Percentiles rank a stretch among this genome's conserved stretches.
Conservation (phyloP, 2,113 vertebrate genomes). For the Hipposideros armiger region DNA sequence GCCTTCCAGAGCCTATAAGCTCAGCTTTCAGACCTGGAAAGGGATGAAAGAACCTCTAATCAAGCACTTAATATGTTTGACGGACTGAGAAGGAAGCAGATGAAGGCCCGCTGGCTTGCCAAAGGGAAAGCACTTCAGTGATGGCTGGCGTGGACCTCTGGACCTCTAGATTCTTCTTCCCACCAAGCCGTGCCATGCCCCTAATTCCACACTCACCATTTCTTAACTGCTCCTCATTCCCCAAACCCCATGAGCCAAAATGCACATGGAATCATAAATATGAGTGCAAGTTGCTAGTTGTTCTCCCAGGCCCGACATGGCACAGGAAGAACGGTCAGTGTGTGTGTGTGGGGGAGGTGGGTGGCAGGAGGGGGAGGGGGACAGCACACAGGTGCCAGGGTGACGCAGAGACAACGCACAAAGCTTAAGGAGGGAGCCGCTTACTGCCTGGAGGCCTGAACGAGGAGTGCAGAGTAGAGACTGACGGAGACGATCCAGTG, state of each 20-base stretch:
- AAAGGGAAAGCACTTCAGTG: not conserved
- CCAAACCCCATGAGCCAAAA: not conserved
- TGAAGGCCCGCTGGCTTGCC: not conserved
- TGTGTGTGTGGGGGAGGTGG: too few relatives aligned
- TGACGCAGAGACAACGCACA: accelerated
- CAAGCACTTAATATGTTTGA: accelerated
- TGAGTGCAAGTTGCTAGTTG: accelerated
- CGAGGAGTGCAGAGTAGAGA: not conserved
- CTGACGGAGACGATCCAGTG: accelerated
- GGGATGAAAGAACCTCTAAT: not conserved
- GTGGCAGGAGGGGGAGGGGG: not conserved
- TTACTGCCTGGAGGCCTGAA: not conserved
- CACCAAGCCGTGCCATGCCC: not conserved
- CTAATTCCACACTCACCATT: not conserved
- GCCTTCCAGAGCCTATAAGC: not conserved
- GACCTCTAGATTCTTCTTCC: not conserved
- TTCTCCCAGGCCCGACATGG: accelerated
- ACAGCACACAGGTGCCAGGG: accelerated
- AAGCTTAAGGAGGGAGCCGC: not conserved
- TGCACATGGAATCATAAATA: not conserved
- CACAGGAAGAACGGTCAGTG: not conserved
- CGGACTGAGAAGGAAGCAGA: not conserved
- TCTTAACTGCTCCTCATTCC: not conserved
- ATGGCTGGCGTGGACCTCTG: not conserved
- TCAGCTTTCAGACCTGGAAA: not conserved